Base-by-base conservation (phyloP, 1,140 invertebrate genomes). In the Drosophila auraria region DNA sequence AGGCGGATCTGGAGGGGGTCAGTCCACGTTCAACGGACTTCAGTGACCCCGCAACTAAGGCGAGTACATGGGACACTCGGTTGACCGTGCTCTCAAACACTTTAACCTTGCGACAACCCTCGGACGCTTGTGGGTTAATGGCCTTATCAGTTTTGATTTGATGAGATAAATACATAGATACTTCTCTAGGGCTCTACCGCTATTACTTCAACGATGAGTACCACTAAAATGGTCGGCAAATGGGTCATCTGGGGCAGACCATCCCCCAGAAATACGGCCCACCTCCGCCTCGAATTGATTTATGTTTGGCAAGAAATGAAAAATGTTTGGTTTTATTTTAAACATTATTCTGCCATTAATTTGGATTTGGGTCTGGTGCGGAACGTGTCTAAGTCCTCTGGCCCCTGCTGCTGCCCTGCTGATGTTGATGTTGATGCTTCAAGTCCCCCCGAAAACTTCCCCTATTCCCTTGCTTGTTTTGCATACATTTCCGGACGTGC, bases 81-180 rank as follows among this genome's bases (percentile, higher is more conserved):
- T 15, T 72, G 70, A 73, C 68, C 70, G 54, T 69, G 36, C 50
- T 66, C 62, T 7, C 33, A 5, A 63, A 63, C 63, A 53, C 45
- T 73, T 53, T 74, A 74, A 74, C 71, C 71, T 74, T 74, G 71
- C 47, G 47, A 53, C 71, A 73, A 74, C 69, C 71, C 69, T 44
- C 56, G 17, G 9, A 9, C 9, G 15, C 27, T 36, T 14, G 58
- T 59, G 65, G 78, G 77, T 81, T 75, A 87, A 72, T 57, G 69
- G 66, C 79, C 83, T 87, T 87, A 87, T 87, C 83, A 87, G 71
- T 77, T 79, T 53, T 33, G 70, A 73, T 73, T 72, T 30, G 20
- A 69, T 27, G 38, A 70, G 38, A n/a, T 42, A 33, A 38, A 56
- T 42, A 27, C 25, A 57, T 40, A 64, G 49, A 53, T 70, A 70